A percentile compares a stretch with the other conserved stretches of the same genome.
Conservation (phyloP, 1,140 invertebrate species). For the Spodoptera litura region DNA sequence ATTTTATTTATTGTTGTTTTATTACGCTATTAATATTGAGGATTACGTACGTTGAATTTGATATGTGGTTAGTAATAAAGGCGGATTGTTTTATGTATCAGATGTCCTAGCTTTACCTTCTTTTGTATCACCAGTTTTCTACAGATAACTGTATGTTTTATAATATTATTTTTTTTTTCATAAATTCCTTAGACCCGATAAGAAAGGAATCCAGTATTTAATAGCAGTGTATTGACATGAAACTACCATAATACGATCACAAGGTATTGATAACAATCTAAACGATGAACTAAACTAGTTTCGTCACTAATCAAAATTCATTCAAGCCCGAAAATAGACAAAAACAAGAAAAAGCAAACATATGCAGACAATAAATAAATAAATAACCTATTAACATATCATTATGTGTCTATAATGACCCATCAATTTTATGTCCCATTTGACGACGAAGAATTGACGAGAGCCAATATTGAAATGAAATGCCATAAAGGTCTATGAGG, state of each 20-base stretch:
- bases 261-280: too few species aligned
- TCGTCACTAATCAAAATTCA: neutral
- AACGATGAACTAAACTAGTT: neutral
- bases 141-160: too few species aligned
- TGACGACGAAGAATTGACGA: slow-evolving; percentile 11
- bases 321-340: neutral
- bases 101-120: too few species aligned
- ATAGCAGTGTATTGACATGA: too few species aligned
- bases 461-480: slow-evolving; percentile 24
- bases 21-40: slow-evolving; percentile 6
- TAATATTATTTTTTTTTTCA: too few species aligned
- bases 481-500: neutral
- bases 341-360: neutral
- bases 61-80: neutral
- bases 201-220: too few species aligned
- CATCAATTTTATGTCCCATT: slow-evolving; percentile 63
- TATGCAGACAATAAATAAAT: neutral
- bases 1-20: slow-evolving; percentile 28
- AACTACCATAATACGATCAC: too few species aligned
- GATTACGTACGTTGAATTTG: neutral
- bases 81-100: too few species aligned
- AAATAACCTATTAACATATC: slow-evolving; percentile 10
- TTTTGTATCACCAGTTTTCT: too few species aligned
- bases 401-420: slow-evolving; percentile 63
- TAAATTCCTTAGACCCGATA: too few species aligned